Percentiles rank a stretch among this genome's conserved stretches.
These are phyloP conservation scores for Sphyrna mokarran DNA, from an alignment of 2,113 vertebrate species.

Conservation along the genomic window DNA sequence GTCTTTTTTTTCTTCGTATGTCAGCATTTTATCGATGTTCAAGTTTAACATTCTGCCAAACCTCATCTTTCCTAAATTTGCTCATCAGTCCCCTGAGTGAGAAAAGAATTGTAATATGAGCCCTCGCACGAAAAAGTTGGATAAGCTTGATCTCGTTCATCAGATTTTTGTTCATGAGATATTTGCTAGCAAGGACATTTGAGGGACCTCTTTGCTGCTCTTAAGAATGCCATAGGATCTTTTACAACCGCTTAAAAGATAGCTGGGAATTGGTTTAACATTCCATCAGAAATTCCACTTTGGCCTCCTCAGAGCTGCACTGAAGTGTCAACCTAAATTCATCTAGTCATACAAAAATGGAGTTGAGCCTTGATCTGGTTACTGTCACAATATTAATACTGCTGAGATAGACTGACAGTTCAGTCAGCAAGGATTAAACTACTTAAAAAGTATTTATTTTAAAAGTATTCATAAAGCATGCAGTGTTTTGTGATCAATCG, in stretches of 20 bases:
- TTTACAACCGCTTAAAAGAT: background rate
- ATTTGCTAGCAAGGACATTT: background rate
- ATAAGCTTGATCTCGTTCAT: background rate
- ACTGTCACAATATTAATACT: background rate
- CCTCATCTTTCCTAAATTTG: too few relatives aligned
- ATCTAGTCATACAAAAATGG: background rate
- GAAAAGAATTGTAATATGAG: too few relatives aligned
- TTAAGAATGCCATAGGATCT: background rate
- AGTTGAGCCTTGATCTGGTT: background rate
- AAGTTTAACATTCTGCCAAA: too few relatives aligned
- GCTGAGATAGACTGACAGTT: background rate
- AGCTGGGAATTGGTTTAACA: background rate
- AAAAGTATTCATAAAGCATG: background rate
- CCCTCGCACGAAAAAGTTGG: too few relatives aligned
- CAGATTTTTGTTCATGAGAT: background rate
- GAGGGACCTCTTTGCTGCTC: background rate
- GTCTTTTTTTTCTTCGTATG: too few relatives aligned
- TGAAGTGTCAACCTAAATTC: background rate
- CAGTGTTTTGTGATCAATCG: too few relatives aligned
- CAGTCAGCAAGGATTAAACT: background rate
- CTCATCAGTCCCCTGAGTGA: too few relatives aligned
- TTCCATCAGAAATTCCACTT: background rate
- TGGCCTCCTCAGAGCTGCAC: background rate
- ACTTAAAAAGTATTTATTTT: background rate
- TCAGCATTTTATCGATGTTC: too few relatives aligned